A percentile compares a stretch with the other conserved stretches of the same genome.
These are phyloP conservation scores for Pangasianodon hypophthalmus DNA, from an alignment of 2,113 vertebrate genomes.

Conservation along the genomic window DNA sequence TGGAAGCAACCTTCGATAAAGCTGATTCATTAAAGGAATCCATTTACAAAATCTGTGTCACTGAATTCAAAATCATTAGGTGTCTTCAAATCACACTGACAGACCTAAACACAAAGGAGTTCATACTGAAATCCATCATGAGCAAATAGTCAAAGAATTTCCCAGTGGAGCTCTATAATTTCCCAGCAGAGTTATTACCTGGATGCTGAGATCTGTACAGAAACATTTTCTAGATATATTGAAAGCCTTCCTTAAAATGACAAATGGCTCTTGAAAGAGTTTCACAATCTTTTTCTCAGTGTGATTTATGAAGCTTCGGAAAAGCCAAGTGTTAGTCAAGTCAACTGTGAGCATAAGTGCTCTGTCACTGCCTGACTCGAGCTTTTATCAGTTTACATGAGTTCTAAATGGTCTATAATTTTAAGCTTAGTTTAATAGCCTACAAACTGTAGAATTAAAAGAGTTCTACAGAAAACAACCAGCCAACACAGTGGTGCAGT, in stretches of 20 bases:
- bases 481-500: background rate
- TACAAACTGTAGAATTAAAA: background rate
- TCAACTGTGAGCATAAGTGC: background rate
- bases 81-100: background rate
- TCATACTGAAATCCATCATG: background rate
- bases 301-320: constrained; percentile 19
- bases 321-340: constrained; percentile 10
- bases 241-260: background rate
- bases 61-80: background rate
- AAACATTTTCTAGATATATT: background rate
- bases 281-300: background rate
- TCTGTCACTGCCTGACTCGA: background rate
- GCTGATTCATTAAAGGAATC: background rate
- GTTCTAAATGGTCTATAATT: background rate
- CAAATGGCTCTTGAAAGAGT: constrained; percentile 14
- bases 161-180: background rate
- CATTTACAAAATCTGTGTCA: background rate
- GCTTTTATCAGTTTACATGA: background rate
- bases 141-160: background rate
- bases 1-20: background rate
- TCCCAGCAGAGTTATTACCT: background rate
- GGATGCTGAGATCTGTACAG: background rate
- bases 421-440: background rate
- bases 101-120: background rate
- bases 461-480: background rate